phyloP scores from a whole-genome alignment of 2,113 vertebrate genomes.

The Dasyornis broadbenti region DNA sequence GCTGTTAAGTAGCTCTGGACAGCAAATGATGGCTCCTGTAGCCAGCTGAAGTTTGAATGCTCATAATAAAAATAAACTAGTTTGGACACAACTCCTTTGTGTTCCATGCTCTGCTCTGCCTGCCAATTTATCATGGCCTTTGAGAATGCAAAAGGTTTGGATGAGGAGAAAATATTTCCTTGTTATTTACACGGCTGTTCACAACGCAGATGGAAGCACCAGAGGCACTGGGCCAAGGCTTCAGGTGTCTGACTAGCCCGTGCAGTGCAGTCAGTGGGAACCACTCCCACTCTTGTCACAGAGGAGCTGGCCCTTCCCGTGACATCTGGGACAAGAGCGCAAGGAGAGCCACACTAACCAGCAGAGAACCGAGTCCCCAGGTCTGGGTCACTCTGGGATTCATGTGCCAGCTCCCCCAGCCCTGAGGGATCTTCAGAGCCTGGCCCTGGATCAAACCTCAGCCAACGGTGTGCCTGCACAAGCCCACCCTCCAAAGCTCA shows the following conservation, averaged over 20 bases:
- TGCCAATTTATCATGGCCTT: not conserved
- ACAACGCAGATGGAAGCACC: not conserved
- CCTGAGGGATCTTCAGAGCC: not conserved
- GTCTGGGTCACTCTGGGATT: not conserved
- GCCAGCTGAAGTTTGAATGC: not conserved
- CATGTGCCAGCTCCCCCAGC: not conserved
- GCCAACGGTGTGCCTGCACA: not conserved
- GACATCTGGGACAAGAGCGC: not conserved
- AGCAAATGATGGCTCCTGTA: not conserved
- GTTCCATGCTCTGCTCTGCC: not conserved
- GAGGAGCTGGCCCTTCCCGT: not conserved
- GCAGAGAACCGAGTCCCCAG: not conserved
- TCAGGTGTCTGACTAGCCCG: not conserved
- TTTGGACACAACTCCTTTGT: not conserved
- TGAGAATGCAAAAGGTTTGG: not conserved
- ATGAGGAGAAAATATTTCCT: not conserved
- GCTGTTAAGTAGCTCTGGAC: not conserved
- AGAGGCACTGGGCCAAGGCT: not conserved
- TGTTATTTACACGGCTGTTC: not conserved
- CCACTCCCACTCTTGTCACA: not conserved
- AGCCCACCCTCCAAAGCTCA: not conserved
- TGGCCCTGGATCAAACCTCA: not conserved
- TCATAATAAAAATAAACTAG: not conserved
- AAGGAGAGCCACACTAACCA: not conserved
- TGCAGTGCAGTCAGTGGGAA: not conserved